Conservation (phyloP, 2,113 vertebrate genomes). For the Raja brachyura region DNA sequence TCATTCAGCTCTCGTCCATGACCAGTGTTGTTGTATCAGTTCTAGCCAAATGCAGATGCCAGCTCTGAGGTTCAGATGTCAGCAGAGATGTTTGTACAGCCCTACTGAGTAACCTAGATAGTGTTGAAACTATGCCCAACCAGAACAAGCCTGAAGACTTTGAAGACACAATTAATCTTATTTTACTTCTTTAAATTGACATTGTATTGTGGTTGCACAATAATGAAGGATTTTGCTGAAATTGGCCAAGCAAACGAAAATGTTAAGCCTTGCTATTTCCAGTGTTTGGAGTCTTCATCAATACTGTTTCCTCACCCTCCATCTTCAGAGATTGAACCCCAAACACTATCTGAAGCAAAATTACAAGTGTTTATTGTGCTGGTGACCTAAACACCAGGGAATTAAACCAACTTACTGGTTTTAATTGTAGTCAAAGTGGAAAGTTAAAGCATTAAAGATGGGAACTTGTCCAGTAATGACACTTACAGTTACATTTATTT, state of each 20-base stretch:
- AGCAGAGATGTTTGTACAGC: neutral
- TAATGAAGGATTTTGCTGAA: neutral
- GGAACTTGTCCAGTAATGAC: too few species aligned
- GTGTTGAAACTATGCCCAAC: neutral
- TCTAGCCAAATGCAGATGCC: neutral
- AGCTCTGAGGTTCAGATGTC: neutral
- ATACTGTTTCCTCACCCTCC: too few species aligned
- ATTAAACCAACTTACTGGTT: neutral
- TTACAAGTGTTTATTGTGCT: neutral
- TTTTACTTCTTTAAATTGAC: neutral
- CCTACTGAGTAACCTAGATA: neutral
- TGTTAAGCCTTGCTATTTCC: neutral
- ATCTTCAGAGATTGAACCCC: neutral
- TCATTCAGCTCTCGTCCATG: neutral
- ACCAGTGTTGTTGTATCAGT: neutral
- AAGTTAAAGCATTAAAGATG: neutral
- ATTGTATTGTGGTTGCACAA: neutral
- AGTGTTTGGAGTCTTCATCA: neutral
- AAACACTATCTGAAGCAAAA: neutral
- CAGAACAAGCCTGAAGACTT: neutral
- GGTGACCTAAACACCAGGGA: neutral
- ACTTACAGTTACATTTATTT: too few species aligned
- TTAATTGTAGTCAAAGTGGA: neutral
- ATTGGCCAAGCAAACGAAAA: neutral
- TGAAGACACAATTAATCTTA: neutral